phyloP scores from a whole-genome alignment of 30 jellyfish, hydroid and myxozoan species.

The Sanderia malayensis region DNA sequence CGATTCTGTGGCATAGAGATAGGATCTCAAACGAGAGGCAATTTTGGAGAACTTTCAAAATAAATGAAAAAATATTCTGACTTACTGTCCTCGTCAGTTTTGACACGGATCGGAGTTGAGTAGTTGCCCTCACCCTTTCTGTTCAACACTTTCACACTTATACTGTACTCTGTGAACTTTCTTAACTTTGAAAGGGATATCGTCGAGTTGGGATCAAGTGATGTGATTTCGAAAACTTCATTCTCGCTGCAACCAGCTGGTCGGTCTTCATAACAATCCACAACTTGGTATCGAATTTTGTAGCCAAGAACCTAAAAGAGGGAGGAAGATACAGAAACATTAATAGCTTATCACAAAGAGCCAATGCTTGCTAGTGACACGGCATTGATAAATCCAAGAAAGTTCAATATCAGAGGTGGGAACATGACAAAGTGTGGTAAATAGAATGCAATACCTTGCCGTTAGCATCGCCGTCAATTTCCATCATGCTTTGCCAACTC shows the following conservation, averaged over 20 bases:
- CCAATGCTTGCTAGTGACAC: no score
- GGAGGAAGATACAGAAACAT: no score
- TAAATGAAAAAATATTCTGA: background rate
- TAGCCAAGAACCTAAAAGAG: conserved; percentile 39
- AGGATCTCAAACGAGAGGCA: no score
- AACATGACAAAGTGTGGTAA: no score
- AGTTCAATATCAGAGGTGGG: no score
- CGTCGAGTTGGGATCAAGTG: conserved; percentile 9
- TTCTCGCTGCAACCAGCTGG: conserved; percentile 51
- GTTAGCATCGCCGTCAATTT: conserved; percentile 56
- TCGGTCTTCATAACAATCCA: conserved; percentile 48
- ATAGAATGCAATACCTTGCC: conserved; percentile 57
- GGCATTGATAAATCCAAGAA: no score
- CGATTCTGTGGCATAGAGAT: no score
- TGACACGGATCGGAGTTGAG: conserved; percentile 12
- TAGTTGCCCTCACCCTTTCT: conserved; percentile 50
- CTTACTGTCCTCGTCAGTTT: conserved; percentile 60
- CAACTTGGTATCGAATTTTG: conserved; percentile 32
- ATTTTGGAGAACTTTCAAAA: no score
- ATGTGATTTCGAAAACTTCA: conserved; percentile 31
- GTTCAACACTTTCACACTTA: conserved; percentile 37
- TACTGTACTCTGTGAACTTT: conserved; percentile 31
- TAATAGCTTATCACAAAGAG: no score
- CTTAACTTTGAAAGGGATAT: conserved; percentile 15
- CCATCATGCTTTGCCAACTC: conserved; percentile 36